Conservation (phyloP, 2,888 invertebrate species). For the Drosophila acutilabella region DNA sequence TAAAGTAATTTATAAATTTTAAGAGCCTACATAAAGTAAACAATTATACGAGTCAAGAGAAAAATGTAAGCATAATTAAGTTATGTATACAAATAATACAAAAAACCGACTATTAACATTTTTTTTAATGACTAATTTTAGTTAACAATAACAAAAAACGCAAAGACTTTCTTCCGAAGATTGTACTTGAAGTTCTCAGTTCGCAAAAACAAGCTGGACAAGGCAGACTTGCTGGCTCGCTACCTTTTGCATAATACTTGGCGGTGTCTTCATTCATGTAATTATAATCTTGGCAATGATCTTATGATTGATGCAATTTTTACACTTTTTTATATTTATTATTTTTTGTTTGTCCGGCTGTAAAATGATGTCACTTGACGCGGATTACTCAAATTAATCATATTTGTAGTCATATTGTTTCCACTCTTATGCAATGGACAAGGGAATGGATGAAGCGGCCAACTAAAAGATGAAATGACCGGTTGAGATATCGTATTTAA, state of each 20-base stretch:
- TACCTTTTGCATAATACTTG: not conserved
- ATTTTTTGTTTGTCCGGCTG: not conserved
- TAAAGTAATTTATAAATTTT: too few relatives aligned
- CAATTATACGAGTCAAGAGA: too few relatives aligned
- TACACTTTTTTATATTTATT: not conserved
- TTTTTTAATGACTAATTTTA: not conserved
- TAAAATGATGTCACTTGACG: constrained; percentile 45
- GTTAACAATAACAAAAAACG: not conserved
- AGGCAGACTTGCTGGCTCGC: not conserved
- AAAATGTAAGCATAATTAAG: too few relatives aligned
- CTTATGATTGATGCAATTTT: constrained; percentile 42
- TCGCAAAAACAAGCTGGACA: not conserved
- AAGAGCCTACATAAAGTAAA: too few relatives aligned
- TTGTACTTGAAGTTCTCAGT: not conserved
- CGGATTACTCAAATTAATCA: constrained; percentile 24
- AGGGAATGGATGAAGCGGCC: not conserved
- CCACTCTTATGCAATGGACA: constrained; percentile 31
- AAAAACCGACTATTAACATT: not conserved
- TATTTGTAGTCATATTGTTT: constrained; percentile 26
- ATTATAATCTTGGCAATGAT: constrained; percentile 39
- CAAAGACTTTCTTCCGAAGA: not conserved
- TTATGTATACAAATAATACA: not conserved
- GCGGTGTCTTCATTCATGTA: constrained; percentile 4
- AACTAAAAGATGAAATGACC: not conserved
- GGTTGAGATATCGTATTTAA: constrained; percentile 3